phyloP scores from a whole-genome alignment of 2,113 vertebrate genomes.

The Lepus timidus region DNA sequence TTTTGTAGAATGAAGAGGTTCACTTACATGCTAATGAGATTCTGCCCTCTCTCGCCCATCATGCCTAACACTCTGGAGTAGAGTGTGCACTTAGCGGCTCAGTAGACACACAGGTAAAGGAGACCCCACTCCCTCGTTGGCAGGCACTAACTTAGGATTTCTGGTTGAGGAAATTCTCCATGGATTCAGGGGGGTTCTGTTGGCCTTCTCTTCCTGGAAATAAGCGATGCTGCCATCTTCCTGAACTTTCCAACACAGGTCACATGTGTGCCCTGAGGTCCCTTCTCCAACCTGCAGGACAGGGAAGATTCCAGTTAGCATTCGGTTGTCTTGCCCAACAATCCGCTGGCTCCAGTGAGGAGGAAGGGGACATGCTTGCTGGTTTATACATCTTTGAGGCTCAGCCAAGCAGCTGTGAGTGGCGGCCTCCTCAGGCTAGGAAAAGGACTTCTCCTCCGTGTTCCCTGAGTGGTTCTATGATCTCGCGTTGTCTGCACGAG shows the following conservation, averaged over 20 bases:
- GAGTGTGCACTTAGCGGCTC: accelerated
- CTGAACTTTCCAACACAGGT: not conserved
- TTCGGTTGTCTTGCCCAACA: not conserved
- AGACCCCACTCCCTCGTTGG: not conserved
- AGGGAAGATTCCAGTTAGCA: not conserved
- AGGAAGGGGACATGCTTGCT: not conserved
- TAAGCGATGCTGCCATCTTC: not conserved
- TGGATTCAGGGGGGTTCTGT: not conserved
- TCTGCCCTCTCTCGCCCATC: not conserved
- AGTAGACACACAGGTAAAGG: not conserved
- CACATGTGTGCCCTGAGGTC: not conserved
- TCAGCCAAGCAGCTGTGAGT: not conserved
- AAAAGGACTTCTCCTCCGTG: not conserved
- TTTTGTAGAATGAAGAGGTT: not conserved
- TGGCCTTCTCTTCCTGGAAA: not conserved
- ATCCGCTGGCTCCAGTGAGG: not conserved
- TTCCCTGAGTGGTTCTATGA: not conserved
- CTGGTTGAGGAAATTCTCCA: not conserved
- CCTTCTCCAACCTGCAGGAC: not conserved
- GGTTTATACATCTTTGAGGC: not conserved
- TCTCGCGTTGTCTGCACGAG: not conserved
- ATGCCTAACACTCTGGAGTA: not conserved
- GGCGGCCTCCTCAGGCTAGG: not conserved
- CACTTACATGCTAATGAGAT: not conserved
- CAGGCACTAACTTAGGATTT: not conserved